Base-by-base conservation (phyloP, 2,797 vertebrate species). In the Poecilia velifera region DNA sequence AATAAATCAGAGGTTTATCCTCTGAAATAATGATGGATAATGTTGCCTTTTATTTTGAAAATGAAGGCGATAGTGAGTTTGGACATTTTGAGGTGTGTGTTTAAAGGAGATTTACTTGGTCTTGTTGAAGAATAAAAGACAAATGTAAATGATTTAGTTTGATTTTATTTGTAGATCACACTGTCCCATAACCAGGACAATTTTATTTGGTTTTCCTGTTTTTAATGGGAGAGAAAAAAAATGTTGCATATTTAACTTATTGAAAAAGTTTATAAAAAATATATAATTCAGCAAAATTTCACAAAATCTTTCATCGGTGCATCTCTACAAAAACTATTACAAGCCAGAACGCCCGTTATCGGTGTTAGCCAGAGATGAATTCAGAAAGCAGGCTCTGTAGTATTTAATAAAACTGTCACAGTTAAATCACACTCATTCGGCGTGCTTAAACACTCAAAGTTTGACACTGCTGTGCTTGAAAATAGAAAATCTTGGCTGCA, bases 391-490 rank as follows among this genome's bases (percentile, higher is more conserved):
- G 47, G 28, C 28, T 36, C 16, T 49, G 46, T 34, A 53, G 34
- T 13, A 73, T 51, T 53, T 39, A 62, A 47, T 73, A 7, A 64
- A 73, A 46, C 80, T 2, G 41, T 77, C 49, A 53, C 10, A 18
- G 41, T 72, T 16, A 45, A 72, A 46, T 41, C 39, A 25, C 28
- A 51, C 45, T 36, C 49, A 57, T 34, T 72, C 28, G 7, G 51
- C 68, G 18, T 57, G 28, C 77, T 76, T 25, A 2, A 82, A 85
- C 28, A 57, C 18, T 72, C 46, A 72, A 72, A 57, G 41, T 72
- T 8, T 78, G 31, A 36, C 46, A 62, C 41, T 47, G 20, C 51
- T 25, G 43, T n/a, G 20, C 36, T 39, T 22, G 25, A 77, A 71
- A 31, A 77, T 20, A 28, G 10, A 18, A 77, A 71, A 39, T 55